A percentile compares a stretch with the other conserved stretches of the same genome.
Conservation (phyloP, 2,113 vertebrate species). For the Eclectus roratus region DNA sequence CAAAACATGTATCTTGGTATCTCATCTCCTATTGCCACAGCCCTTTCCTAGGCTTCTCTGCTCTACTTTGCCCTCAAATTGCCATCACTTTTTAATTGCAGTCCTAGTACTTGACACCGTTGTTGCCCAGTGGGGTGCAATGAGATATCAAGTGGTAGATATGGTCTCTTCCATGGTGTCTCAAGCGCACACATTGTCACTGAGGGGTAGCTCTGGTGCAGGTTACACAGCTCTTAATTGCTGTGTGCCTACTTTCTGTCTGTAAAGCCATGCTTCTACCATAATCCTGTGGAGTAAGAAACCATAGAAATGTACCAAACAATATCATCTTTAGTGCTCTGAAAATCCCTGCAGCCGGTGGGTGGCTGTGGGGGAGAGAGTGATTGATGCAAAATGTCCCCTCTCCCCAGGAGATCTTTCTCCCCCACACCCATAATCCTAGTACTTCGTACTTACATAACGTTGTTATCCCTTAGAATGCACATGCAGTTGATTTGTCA, state of each 20-base stretch:
- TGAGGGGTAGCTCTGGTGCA: neutral
- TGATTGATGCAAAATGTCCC: conserved; percentile 67
- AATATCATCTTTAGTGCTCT: conserved; percentile 12
- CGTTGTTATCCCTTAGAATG: neutral
- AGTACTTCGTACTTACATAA: neutral
- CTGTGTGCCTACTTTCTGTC: neutral
- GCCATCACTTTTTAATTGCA: neutral
- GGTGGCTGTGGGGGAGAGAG: conserved; percentile 58
- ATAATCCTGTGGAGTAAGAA: neutral
- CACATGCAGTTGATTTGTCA: neutral
- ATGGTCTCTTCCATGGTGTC: neutral
- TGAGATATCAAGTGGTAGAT: neutral
- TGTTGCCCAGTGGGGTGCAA: neutral
- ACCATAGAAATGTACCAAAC: conserved; percentile 49
- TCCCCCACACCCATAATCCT: conserved; percentile 46
- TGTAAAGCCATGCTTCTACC: neutral
- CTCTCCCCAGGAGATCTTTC: conserved; percentile 61
- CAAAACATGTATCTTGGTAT: neutral
- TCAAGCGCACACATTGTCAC: neutral
- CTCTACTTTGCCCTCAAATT: neutral
- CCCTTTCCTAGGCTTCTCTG: neutral
- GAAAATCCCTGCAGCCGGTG: conserved; percentile 61
- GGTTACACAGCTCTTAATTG: neutral
- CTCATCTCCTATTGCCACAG: neutral
- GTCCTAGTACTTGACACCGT: neutral